phyloP scores from a whole-genome alignment of 2,113 vertebrate species.

The Cinclus mexicanus region DNA sequence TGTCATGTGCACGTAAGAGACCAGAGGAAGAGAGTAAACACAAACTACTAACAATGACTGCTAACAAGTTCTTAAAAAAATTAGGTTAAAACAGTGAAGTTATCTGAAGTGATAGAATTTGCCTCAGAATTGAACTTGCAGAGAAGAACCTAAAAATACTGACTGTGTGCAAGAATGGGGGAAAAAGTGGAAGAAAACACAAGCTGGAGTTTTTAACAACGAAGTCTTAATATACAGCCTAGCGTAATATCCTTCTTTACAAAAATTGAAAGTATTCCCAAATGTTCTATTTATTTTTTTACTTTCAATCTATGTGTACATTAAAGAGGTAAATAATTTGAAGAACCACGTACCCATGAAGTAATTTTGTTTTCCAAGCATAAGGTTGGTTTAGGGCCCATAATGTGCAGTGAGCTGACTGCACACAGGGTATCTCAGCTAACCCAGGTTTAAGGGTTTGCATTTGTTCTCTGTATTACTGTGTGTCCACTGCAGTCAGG shows the following conservation, averaged over 20 bases:
- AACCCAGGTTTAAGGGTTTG: accelerated
- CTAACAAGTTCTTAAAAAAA: not conserved
- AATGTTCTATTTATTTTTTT: not conserved
- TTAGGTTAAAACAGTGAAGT: not conserved
- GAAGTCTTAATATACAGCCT: not conserved
- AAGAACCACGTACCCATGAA: not conserved
- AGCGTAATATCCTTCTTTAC: not conserved
- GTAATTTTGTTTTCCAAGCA: not conserved
- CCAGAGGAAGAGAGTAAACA: not conserved
- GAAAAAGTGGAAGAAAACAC: not conserved
- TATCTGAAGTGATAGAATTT: not conserved
- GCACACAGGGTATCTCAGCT: not conserved
- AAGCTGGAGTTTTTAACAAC: not conserved
- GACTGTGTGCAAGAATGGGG: not conserved
- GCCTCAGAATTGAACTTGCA: not conserved
- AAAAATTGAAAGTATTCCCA: not conserved
- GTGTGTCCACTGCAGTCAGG: not conserved
- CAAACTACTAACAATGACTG: not conserved
- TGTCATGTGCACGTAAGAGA: not conserved
- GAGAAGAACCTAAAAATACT: not conserved
- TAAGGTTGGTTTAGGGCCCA: not conserved
- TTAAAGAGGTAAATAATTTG: not conserved
- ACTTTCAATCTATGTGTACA: not conserved
- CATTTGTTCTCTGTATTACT: not conserved
- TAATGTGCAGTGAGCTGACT: not conserved